Base-by-base conservation (phyloP, 2,888 invertebrate species). In the Caenorhabditis imperialis region DNA sequence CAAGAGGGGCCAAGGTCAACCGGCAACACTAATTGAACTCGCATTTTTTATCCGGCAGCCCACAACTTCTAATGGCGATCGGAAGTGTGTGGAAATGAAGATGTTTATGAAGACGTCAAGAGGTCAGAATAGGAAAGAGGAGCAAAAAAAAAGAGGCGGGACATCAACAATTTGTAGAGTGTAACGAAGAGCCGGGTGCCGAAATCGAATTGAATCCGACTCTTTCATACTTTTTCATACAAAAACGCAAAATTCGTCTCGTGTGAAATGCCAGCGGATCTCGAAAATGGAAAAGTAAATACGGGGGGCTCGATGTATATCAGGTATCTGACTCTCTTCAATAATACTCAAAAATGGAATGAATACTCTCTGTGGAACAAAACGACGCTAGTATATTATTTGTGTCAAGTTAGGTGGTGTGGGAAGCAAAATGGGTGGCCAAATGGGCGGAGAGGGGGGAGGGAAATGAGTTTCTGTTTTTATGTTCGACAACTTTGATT, bases 391-490 rank as follows among this genome's bases (percentile, higher is more conserved):
- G n/a, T n/a, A n/a, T n/a, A n/a, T n/a, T n/a, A n/a, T n/a, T n/a
- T n/a, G n/a, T n/a, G n/a, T n/a, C n/a, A n/a, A n/a, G n/a, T n/a
- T n/a, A n/a, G n/a, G n/a, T n/a, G n/a, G n/a, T n/a, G n/a, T n/a
- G n/a, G n/a, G n/a, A n/a, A n/a, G n/a, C n/a, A n/a, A n/a, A n/a
- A n/a, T 30, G 30, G 30, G 30, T 30, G 30, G 30, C 30, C 6
- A 33, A 14, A 25, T 12, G 27, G 48, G 47, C n/a, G 47, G 25
- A 53, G 55, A 40, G 25, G 62, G 45, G 22, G 40, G 23, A 30
- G 22, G 63, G 63, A 65, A 65, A 65, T 55, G 55, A 65, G 55
- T 48, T 65, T 65, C 54, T 65, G 63, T 55, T 65, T 55, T 65
- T 55, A 55, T 55, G 55, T 48, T 65, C 63, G 55, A 55, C 47